Evolutionary conservation across 2,113 vertebrate genomes (phyloP).

Genomic region (Vidua macroura): DNA sequence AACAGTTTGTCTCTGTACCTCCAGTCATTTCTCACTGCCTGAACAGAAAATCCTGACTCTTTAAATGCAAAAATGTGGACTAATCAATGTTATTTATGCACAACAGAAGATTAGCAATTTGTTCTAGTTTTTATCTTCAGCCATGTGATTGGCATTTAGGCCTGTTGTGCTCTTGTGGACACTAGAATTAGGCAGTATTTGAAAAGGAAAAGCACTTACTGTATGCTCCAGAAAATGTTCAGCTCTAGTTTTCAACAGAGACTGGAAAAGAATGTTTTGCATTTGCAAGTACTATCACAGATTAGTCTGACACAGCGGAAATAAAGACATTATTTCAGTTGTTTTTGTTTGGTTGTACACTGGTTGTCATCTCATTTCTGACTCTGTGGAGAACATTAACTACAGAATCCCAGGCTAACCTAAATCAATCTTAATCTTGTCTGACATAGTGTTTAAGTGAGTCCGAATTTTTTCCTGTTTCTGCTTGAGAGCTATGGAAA

Average conservation of each 20-base stretch:
- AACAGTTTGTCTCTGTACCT: background rate
- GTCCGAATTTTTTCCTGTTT: background rate
- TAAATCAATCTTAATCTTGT: background rate
- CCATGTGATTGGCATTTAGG: background rate
- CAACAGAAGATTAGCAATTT: background rate
- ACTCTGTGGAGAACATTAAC: background rate
- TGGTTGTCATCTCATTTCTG: background rate
- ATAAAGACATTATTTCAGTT: background rate
- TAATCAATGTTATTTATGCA: background rate
- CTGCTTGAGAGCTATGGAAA: background rate
- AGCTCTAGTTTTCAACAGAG: background rate
- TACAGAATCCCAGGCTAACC: background rate
- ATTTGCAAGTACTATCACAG: background rate
- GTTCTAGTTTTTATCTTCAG: background rate
- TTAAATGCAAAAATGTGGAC: background rate
- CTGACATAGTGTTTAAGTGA: background rate
- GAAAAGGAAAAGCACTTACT: background rate
- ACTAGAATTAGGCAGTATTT: background rate
- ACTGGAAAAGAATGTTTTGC: background rate
- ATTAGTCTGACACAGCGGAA: background rate
- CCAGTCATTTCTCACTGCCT: accelerated
- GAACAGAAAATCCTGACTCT: background rate
- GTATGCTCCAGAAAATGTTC: background rate
- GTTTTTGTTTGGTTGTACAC: background rate
- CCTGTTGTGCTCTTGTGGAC: background rate